phyloP scores from a whole-genome alignment of 2,797 vertebrate species.

The Pipistrellus nathusii region DNA sequence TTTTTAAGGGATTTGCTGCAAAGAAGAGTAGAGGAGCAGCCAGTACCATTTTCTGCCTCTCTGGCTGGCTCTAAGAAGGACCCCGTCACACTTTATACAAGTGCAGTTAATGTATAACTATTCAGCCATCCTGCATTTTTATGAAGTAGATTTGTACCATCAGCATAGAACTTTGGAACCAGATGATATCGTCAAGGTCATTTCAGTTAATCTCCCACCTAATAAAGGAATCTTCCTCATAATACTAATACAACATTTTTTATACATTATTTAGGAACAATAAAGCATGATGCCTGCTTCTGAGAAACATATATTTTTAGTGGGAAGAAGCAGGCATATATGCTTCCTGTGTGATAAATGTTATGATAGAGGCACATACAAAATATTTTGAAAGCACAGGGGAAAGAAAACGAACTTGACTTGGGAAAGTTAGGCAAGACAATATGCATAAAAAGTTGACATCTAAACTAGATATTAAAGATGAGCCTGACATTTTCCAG shows the following conservation, averaged over 20 bases:
- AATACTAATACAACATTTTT: constrained; percentile 19
- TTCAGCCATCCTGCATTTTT: not conserved
- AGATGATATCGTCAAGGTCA: not conserved
- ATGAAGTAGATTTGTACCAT: not conserved
- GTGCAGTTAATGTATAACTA: not conserved
- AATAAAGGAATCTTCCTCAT: not conserved
- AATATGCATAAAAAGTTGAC: not conserved
- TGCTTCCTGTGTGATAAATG: not conserved
- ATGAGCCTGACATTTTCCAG: not conserved
- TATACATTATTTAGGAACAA: not conserved
- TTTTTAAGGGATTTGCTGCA: not conserved
- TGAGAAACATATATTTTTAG: not conserved
- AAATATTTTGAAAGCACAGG: not conserved
- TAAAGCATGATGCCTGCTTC: not conserved
- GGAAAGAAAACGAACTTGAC: not conserved
- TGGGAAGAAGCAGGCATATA: not conserved
- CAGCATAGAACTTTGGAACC: not conserved
- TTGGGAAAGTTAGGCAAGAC: not conserved
- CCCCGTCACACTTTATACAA: not conserved
- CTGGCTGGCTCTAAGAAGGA: not conserved
- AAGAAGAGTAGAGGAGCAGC: not conserved
- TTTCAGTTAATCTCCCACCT: constrained; percentile 29
- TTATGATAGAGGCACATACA: not conserved
- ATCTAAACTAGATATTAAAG: not conserved
- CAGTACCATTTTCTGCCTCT: not conserved